Evolutionary conservation across 2,113 vertebrate genomes (phyloP), one percentile per base, ranked within the genome.

Genomic region (Cromileptes altivelis): DNA sequence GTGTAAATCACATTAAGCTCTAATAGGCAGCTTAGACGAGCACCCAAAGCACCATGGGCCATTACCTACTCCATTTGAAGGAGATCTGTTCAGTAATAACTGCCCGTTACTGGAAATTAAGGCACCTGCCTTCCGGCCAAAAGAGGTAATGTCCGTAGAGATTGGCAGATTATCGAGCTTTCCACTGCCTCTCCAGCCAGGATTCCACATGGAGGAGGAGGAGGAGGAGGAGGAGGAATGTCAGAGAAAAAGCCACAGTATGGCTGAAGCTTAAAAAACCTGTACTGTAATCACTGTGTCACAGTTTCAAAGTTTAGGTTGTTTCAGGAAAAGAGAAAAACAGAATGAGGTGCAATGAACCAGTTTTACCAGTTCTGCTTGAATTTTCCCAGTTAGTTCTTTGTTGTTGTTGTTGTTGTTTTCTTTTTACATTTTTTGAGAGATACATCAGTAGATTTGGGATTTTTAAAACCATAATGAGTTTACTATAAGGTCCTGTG

Each of bases 1-100:
- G 82, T 73, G 81, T 88, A 91, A 90, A 93, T 91, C 89, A 90
- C 90, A 90, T 93, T 91, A 91, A 72, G 70, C 84, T 90, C 82
- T 88, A 91, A 89, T 52, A 85, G 92, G 82, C 79, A 74, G 85
- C 78, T 85, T 62, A 83, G 84, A 84, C 53, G 77, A 84, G 89
- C 72, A 84, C 84, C 90, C 84, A 78, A 53, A 89, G 89, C 86
- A 86, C 88, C 83, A 71, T 1, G 78, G 80, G 82, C 90, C 92
- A 91, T 91, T 92, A 91, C 88, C 78, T 84, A 55, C 85, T 85
- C 91, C 84, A 75, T 82, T 87, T 84, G 85, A 90, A 87, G 84
- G 84, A 88, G 88, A 88, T 91, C 72, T 87, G 82, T 42, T 61
- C 84, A 33, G 80, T 91, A 82, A 90, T 86, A 90, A 89, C 84